Conservation (phyloP, 2,888 invertebrate genomes). For the Anagyrus pseudococci region DNA sequence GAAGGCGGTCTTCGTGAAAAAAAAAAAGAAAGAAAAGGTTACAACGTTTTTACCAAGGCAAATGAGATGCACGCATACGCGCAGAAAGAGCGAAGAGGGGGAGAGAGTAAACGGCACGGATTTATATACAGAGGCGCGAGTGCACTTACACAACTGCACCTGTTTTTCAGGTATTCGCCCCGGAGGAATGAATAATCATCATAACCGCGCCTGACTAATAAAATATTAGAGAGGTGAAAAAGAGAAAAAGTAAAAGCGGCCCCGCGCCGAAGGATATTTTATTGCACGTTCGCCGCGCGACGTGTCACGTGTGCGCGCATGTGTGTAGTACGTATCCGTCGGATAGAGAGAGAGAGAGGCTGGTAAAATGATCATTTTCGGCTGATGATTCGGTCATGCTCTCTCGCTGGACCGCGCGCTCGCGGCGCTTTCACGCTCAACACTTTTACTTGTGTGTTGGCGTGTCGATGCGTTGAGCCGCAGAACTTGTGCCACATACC, state of each 20-base stretch:
- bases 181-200: too few species aligned
- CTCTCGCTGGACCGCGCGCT: conserved; percentile 20
- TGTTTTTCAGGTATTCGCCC: background rate
- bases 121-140: too few species aligned
- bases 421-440: conserved; percentile 48
- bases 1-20: background rate
- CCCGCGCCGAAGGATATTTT: too few species aligned
- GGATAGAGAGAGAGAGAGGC: background rate
- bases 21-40: background rate
- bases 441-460: conserved; percentile 43
- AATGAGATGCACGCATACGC: background rate
- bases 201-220: too few species aligned
- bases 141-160: too few species aligned
- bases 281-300: background rate
- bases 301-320: background rate
- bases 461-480: conserved; percentile 13
- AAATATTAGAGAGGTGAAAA: too few species aligned
- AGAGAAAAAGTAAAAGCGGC: too few species aligned
- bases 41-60: background rate
- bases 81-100: too few species aligned
- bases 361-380: conserved; percentile 1
- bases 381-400: background rate
- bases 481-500: conserved; percentile 12
- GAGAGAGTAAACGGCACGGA: too few species aligned
- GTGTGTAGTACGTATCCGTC: too few species aligned